Evolutionary conservation across 1,140 invertebrate species (phyloP).

Genomic region (Brachionus plicatilis): DNA sequence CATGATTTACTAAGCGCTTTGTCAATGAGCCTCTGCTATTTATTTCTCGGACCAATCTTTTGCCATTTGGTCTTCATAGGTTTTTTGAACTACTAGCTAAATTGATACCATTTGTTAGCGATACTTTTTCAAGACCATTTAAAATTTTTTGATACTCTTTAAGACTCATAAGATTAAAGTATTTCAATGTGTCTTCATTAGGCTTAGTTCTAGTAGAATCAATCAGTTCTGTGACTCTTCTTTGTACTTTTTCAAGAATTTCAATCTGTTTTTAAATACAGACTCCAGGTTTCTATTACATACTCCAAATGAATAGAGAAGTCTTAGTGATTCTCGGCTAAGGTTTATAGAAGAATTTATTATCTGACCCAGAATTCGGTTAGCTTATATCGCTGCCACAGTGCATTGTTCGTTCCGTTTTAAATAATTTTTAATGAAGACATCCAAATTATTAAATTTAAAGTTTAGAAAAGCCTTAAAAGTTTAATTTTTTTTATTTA

Average conservation of each 20-base stretch:
- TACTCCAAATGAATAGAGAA: no score
- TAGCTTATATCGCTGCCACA: no score
- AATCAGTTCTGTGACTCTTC: neutral
- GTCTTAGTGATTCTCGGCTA: no score
- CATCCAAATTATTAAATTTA: no score
- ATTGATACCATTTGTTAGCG: neutral
- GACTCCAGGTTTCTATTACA: no score
- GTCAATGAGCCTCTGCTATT: neutral
- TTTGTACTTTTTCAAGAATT: neutral
- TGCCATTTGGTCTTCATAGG: neutral
- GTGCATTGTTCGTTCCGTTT: no score
- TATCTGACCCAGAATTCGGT: no score
- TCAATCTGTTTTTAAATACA: no score
- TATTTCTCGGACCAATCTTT: neutral
- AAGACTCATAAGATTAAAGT: neutral
- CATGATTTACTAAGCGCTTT: neutral
- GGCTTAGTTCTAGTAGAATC: slow-evolving; percentile 43
- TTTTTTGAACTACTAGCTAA: neutral
- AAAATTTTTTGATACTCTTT: neutral
- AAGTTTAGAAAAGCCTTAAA: no score
- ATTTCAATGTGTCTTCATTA: neutral
- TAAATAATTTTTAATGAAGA: no score
- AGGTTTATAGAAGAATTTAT: no score
- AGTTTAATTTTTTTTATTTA: neutral
- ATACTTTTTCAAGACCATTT: neutral